A percentile compares a stretch with the other conserved stretches of the same genome.
Evolutionary conservation across 2,113 vertebrate species (phyloP).

Genomic region (Rhynchopsitta pachyrhyncha): DNA sequence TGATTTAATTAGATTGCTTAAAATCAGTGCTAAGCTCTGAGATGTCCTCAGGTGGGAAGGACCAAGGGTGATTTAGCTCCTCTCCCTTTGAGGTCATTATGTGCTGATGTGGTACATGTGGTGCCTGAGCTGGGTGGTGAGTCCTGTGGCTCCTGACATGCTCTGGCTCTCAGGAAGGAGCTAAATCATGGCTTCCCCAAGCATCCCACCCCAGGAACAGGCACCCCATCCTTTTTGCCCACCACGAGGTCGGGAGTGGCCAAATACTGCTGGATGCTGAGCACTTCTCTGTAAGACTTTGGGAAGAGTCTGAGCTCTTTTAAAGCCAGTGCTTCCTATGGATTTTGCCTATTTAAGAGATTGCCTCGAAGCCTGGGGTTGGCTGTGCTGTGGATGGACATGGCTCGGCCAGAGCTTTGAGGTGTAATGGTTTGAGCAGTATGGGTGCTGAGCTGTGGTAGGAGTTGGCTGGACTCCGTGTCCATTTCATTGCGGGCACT

Average conservation of each 20-base stretch:
- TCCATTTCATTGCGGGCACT: background rate
- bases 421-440: background rate
- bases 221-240: background rate
- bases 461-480: background rate
- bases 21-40: background rate
- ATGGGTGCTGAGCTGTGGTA: background rate
- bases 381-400: background rate
- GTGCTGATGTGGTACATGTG: background rate
- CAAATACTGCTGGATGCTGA: background rate
- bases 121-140: background rate
- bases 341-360: background rate
- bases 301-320: background rate
- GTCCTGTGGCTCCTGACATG: background rate
- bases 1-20: background rate
- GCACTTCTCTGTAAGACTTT: background rate
- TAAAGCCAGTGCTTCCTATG: background rate
- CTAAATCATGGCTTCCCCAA: background rate
- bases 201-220: background rate
- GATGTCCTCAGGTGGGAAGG: background rate
- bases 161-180: background rate
- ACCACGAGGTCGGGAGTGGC: background rate
- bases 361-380: background rate
- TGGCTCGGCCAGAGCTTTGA: background rate
- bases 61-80: background rate
- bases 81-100: background rate